Conservation (phyloP, 23 tunicate species). For the Clavelina lepadiformis region DNA sequence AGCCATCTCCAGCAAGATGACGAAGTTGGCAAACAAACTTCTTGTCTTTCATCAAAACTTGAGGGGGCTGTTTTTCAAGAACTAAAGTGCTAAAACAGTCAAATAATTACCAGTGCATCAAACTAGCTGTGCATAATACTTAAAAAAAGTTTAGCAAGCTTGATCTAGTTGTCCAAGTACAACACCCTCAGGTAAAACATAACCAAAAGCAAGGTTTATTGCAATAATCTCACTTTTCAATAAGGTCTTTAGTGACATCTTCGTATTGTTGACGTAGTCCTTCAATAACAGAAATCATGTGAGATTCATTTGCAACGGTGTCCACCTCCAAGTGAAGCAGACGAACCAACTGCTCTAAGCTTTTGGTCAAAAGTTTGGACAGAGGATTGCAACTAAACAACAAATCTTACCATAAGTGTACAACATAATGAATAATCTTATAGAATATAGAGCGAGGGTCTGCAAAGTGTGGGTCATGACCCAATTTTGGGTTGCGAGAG, state of each 20-base stretch:
- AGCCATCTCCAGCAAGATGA: conserved; percentile 71
- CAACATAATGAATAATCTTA: too few relatives aligned
- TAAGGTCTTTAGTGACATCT: conserved; percentile 26
- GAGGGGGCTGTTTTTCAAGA: conserved; percentile 95
- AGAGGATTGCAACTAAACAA: conserved; percentile 37
- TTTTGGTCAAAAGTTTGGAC: conserved; percentile 11
- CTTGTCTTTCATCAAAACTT: conserved; percentile 99
- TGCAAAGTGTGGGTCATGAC: too few relatives aligned
- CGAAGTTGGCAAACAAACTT: conserved; percentile 69
- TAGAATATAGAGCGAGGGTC: too few relatives aligned
- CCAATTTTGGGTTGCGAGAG: too few relatives aligned
- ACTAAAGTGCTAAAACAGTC: conserved; percentile 55
- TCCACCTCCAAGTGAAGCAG: conserved; percentile 21
- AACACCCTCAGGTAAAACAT: background rate
- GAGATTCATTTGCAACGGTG: conserved; percentile 2
- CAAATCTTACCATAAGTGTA: too few relatives aligned
- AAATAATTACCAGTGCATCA: background rate
- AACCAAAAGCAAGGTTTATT: background rate
- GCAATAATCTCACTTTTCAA: conserved; percentile 16
- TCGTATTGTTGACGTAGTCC: conserved; percentile 28
- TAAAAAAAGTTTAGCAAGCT: background rate
- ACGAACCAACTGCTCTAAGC: conserved; percentile 32
- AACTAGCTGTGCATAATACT: background rate
- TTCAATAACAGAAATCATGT: background rate
- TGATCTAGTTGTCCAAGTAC: background rate